Base-by-base conservation (phyloP, 2,113 vertebrate species). In the Pangasianodon hypophthalmus region DNA sequence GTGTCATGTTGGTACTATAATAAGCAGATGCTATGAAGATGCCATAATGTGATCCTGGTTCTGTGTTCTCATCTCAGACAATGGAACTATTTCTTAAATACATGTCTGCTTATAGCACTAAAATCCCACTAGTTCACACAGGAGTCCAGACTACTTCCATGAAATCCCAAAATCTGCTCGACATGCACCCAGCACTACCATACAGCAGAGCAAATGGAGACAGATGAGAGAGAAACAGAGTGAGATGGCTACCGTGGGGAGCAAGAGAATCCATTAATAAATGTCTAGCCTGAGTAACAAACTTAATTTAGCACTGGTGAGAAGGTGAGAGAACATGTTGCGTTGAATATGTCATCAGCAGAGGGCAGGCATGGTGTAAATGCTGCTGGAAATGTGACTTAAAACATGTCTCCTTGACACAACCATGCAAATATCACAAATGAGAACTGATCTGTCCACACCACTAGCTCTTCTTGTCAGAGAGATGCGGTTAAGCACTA, bases 261-360 rank as follows among this genome's bases (percentile, higher is more conserved):
- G 54, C 85, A 85, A 71, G 44, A 87, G 80, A 81, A 52, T 71
- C 44, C 84, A 88, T 91, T 88, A 90, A 90, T 88, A 91, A 90
- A 90, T 13, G 48, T 87, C 84, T 88, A 86, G 86, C 52, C 84
- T 87, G 90, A 90, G 69, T 88, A 90, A 48, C 82, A 90, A 64
- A 81, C 89, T 87, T 90, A 87, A 92, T 88, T 89, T 90, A 91
- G 90, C 83, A 41, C 88, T 82, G 85, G 89, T 89, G 85, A 85
- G 81, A 92, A 87, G 80, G 88, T 87, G 85, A 80, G 80, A 84
- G 62, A 86, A 56, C 32, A 64, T 32, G 50, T 37, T 82, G 77
- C 58, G 85, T 85, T 32, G 84, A 91, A 92, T 54, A 84, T 85
- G 79, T 16, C 80, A 73, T 90, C 84, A 89, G 81, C 75, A 67